phyloP scores from a whole-genome alignment of 2,113 vertebrate species.

The Formicarius rufipectus region DNA sequence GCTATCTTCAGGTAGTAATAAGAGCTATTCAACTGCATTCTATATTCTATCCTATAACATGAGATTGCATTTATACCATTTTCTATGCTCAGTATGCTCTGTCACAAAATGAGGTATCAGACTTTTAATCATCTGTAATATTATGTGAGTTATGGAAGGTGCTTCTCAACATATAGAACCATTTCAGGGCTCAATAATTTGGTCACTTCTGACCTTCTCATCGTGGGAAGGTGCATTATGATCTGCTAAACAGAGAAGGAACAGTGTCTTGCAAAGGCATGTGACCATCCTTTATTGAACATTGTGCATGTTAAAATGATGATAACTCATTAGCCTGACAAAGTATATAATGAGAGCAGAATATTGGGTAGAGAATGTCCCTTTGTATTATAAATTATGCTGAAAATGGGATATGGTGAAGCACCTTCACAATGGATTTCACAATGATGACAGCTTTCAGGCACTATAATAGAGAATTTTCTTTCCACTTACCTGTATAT shows the following conservation, averaged over 20 bases:
- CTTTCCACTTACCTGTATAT: not conserved
- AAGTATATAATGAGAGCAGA: not conserved
- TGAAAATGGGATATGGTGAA: not conserved
- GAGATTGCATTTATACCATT: not conserved
- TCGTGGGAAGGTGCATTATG: not conserved
- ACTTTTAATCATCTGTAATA: constrained; percentile 4
- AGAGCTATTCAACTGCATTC: not conserved
- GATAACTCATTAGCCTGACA: not conserved
- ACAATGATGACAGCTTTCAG: not conserved
- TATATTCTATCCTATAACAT: not conserved
- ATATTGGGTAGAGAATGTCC: not conserved
- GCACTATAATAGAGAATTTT: not conserved
- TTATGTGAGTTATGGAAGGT: not conserved
- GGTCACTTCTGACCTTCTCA: not conserved
- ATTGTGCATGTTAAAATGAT: not conserved
- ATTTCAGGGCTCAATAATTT: not conserved
- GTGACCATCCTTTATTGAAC: not conserved
- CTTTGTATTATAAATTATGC: not conserved
- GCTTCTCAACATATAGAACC: not conserved
- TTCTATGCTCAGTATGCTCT: not conserved
- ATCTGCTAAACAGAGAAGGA: not conserved
- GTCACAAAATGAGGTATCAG: not conserved
- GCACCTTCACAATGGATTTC: not conserved
- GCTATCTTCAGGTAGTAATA: not conserved
- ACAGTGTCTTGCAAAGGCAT: not conserved